These are phyloP conservation scores for Clytia hemisphaerica DNA, from an alignment of 30 jellyfish, hydroid and myxozoan genomes.

Conservation along the genomic window DNA sequence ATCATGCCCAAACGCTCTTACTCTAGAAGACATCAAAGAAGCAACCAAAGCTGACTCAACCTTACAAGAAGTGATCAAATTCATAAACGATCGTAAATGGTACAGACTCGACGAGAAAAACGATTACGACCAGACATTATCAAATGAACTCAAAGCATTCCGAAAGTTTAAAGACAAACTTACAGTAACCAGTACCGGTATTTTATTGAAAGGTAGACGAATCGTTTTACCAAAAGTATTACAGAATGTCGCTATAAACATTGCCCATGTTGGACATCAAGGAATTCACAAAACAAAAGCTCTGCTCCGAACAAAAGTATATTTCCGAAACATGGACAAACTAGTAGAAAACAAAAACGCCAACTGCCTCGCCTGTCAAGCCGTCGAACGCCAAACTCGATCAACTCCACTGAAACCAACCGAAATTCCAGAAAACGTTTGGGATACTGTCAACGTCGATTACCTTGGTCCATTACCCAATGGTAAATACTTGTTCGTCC, in stretches of 20 bases:
- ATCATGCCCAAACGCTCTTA: slow-evolving; percentile 45
- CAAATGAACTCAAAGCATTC: background rate
- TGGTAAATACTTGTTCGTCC: background rate
- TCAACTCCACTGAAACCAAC: slow-evolving; percentile 7
- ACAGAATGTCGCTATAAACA: background rate
- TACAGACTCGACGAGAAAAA: slow-evolving; percentile 4
- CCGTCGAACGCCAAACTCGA: background rate
- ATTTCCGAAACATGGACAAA: slow-evolving; percentile 8
- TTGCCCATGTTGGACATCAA: slow-evolving; percentile 7
- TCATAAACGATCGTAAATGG: slow-evolving; percentile 6
- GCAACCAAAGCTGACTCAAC: slow-evolving; percentile 36
- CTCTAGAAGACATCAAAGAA: slow-evolving; percentile 35
- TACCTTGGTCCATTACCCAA: slow-evolving; percentile 12
- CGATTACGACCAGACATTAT: background rate
- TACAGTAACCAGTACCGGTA: slow-evolving; percentile 12
- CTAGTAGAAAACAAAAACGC: background rate
- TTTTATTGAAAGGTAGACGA: slow-evolving; percentile 16
- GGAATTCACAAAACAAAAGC: slow-evolving; percentile 8
- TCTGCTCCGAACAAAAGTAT: background rate
- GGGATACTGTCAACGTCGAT: slow-evolving; percentile 14
- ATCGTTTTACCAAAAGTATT: background rate
- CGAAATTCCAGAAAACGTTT: background rate
- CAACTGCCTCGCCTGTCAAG: slow-evolving; percentile 9
- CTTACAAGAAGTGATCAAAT: slow-evolving; percentile 7
- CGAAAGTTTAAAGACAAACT: slow-evolving; percentile 6